Evolutionary conservation across 2,888 invertebrate species (phyloP).

Genomic region (Catonia carolina): DNA sequence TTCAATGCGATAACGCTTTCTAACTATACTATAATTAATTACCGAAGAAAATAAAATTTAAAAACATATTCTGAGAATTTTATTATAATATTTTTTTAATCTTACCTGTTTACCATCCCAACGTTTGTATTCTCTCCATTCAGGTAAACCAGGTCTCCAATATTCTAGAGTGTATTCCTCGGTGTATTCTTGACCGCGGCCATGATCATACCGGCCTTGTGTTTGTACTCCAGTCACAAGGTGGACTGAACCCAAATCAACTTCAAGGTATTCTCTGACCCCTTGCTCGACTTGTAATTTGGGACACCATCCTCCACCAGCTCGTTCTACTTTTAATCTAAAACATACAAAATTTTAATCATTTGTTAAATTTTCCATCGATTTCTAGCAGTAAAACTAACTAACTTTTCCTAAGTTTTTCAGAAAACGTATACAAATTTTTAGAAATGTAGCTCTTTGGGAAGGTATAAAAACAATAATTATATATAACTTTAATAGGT

Average conservation of each 20-base stretch:
- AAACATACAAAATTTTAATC: constrained; percentile 31
- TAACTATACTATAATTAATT: too few relatives aligned
- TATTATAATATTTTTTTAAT: too few relatives aligned
- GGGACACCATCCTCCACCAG: constrained; percentile 75
- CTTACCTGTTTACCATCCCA: constrained; percentile 62
- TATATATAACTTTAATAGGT: too few relatives aligned
- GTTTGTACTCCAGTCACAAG: constrained; percentile 66
- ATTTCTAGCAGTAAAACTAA: too few relatives aligned
- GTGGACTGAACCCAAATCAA: constrained; percentile 54
- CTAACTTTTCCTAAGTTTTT: too few relatives aligned
- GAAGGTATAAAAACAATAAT: too few relatives aligned
- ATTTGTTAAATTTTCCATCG: too few relatives aligned
- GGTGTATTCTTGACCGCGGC: constrained; percentile 66
- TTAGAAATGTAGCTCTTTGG: too few relatives aligned
- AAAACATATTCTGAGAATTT: too few relatives aligned
- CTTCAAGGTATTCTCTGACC: constrained; percentile 59
- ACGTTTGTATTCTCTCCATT: constrained; percentile 58
- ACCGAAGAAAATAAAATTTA: too few relatives aligned
- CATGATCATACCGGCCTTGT: constrained; percentile 69
- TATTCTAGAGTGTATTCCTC: constrained; percentile 65
- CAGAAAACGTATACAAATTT: too few relatives aligned
- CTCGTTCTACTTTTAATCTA: constrained; percentile 61
- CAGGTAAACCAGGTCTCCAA: constrained; percentile 53
- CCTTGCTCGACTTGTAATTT: constrained; percentile 56
- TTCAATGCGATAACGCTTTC: too few relatives aligned